phyloP scores from a whole-genome alignment of 2,113 vertebrate species.

The Atractosteus spatula region DNA sequence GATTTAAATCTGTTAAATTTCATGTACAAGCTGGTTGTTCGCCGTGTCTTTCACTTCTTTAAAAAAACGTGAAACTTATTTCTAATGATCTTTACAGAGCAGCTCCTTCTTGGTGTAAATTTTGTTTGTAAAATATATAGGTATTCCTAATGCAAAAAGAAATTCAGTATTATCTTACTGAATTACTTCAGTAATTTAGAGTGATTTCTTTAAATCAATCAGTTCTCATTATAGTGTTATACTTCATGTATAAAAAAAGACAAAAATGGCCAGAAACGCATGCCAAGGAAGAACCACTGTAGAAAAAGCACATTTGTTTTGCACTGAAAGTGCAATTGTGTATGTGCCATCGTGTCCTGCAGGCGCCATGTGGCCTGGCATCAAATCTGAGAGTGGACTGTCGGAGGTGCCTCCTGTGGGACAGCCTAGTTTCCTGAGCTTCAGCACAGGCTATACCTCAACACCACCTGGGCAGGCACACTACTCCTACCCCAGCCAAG shows the following conservation, averaged over 20 bases:
- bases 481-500: slow-evolving; percentile 97
- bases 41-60: too few relatives aligned
- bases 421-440: slow-evolving; percentile 95
- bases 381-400: slow-evolving; percentile 95
- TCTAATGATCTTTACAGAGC: too few relatives aligned
- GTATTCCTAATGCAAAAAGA: too few relatives aligned
- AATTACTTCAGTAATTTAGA: neutral
- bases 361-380: slow-evolving; percentile 99
- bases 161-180: too few relatives aligned
- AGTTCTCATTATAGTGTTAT: slow-evolving; percentile 45
- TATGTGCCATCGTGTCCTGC: slow-evolving; percentile 22
- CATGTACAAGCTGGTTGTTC: too few relatives aligned
- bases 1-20: too few relatives aligned
- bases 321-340: neutral
- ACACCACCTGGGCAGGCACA: slow-evolving; percentile 88
- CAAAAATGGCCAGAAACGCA: neutral
- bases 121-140: too few relatives aligned
- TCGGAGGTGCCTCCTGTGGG: slow-evolving; percentile 90
- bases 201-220: slow-evolving; percentile 36
- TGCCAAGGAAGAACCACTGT: too few relatives aligned
- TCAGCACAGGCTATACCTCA: slow-evolving; percentile 92
- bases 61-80: too few relatives aligned
- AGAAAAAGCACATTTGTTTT: too few relatives aligned
- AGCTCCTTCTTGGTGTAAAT: too few relatives aligned
- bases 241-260: slow-evolving; percentile 40